Percentiles rank a stretch among this genome's conserved stretches.
These are phyloP conservation scores for Alligator sinensis DNA, from an alignment of 2,113 vertebrate genomes.

Conservation along the genomic window DNA sequence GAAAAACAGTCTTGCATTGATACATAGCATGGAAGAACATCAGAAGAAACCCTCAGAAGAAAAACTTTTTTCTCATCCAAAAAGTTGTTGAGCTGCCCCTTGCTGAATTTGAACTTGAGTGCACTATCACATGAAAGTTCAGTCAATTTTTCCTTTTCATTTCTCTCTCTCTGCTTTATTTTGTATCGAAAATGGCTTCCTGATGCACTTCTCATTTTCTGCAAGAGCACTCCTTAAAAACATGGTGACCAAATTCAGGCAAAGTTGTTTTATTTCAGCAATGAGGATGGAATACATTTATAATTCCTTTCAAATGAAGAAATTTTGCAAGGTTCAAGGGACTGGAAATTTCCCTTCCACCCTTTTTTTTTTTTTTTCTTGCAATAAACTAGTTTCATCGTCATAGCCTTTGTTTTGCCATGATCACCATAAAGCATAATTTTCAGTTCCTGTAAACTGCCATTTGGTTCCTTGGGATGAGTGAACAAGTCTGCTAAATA, in stretches of 20 bases:
- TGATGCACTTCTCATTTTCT: conserved; percentile 43
- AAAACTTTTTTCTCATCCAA: background rate
- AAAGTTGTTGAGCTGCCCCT: background rate
- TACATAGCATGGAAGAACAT: background rate
- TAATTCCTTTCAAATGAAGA: conserved; percentile 18
- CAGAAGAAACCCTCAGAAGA: background rate
- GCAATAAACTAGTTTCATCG: background rate
- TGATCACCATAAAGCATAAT: background rate
- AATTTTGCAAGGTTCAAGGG: background rate
- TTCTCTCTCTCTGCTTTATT: conserved; percentile 35
- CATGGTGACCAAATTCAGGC: background rate
- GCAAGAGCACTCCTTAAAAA: background rate
- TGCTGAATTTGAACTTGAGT: conserved; percentile 17
- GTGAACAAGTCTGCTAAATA: background rate
- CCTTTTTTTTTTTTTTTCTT: background rate
- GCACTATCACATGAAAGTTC: conserved; percentile 23
- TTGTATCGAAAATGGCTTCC: conserved; percentile 32
- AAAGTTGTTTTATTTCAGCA: background rate
- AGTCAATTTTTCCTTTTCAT: conserved; percentile 22
- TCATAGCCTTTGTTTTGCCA: conserved; percentile 26
- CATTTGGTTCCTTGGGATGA: background rate
- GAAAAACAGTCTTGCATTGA: background rate
- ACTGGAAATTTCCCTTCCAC: background rate
- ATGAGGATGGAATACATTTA: background rate
- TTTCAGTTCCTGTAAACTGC: background rate